phyloP scores from a whole-genome alignment of 1,140 invertebrate species.

The Brachionus koreanus region DNA sequence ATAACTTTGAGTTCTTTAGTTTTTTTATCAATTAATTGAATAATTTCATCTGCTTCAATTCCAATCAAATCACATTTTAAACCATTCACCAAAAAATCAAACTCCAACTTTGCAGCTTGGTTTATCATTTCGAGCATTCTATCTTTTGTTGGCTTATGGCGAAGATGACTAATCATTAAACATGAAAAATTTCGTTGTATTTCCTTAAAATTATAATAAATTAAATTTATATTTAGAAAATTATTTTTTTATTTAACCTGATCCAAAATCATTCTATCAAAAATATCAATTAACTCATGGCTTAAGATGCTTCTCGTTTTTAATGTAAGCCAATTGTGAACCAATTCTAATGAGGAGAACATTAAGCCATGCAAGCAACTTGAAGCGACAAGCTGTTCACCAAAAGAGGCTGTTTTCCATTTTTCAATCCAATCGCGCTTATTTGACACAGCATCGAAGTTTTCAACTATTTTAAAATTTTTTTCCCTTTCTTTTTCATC shows the following conservation, averaged over 20 bases:
- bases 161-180: slow-evolving; percentile 16
- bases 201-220: not conserved
- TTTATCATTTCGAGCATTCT: slow-evolving; percentile 26
- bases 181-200: slow-evolving; percentile 38
- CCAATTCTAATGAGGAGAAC: slow-evolving; percentile 10
- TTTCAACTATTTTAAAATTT: slow-evolving; percentile 26
- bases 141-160: slow-evolving; percentile 34
- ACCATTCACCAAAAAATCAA: slow-evolving; percentile 38
- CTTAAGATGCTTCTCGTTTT: not conserved
- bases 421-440: slow-evolving; percentile 20
- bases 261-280: slow-evolving; percentile 32
- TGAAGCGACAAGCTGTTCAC: slow-evolving; percentile 24
- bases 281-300: slow-evolving; percentile 21
- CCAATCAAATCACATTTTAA: slow-evolving; percentile 20
- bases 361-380: slow-evolving; percentile 33
- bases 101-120: slow-evolving; percentile 35
- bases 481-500: slow-evolving; percentile 32
- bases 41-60: not conserved
- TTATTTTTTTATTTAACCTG: not conserved
- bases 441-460: slow-evolving; percentile 20
- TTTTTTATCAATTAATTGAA: slow-evolving; percentile 41
- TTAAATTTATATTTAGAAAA: not conserved
- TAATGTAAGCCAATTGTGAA: not conserved
- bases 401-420: slow-evolving; percentile 16
- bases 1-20: slow-evolving; percentile 32